Conservation (phyloP, 2,797 vertebrate species). For the Pipistrellus nathusii region DNA sequence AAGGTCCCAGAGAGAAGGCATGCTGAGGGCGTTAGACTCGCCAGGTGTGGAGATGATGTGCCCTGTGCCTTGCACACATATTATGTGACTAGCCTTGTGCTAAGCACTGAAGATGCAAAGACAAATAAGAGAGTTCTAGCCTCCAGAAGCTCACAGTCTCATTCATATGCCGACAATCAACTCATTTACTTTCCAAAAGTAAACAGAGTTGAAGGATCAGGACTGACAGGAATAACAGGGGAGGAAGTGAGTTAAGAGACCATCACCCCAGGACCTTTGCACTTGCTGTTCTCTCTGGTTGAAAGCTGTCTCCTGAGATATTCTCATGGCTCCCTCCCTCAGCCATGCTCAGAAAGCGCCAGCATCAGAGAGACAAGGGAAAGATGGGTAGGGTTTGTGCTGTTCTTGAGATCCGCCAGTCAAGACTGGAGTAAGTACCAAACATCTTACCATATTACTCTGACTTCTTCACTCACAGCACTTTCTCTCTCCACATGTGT, state of each 20-base stretch:
- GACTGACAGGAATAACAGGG: neutral
- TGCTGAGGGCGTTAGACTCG: neutral
- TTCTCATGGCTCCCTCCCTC: neutral
- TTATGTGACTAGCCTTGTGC: too few relatives aligned
- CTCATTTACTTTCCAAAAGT: neutral
- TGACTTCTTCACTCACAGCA: neutral
- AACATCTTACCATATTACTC: neutral
- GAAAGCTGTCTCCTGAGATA: neutral
- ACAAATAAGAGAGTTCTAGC: neutral
- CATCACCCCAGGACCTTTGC: neutral
- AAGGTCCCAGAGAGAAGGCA: neutral
- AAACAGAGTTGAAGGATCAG: slow-evolving; percentile 12
- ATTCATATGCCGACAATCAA: neutral
- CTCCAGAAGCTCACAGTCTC: neutral
- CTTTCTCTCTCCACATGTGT: neutral
- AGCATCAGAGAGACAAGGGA: neutral
- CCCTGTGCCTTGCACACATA: neutral
- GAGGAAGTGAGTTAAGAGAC: neutral
- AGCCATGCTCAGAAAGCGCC: neutral
- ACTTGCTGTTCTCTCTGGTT: neutral
- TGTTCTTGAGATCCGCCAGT: neutral
- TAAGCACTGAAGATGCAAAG: neutral
- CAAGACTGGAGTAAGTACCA: neutral
- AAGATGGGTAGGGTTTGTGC: neutral
- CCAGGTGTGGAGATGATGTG: neutral